Evolutionary conservation across 1,140 invertebrate species (phyloP), one percentile per base, ranked within the genome.

Genomic region (Drosophila littoralis): DNA sequence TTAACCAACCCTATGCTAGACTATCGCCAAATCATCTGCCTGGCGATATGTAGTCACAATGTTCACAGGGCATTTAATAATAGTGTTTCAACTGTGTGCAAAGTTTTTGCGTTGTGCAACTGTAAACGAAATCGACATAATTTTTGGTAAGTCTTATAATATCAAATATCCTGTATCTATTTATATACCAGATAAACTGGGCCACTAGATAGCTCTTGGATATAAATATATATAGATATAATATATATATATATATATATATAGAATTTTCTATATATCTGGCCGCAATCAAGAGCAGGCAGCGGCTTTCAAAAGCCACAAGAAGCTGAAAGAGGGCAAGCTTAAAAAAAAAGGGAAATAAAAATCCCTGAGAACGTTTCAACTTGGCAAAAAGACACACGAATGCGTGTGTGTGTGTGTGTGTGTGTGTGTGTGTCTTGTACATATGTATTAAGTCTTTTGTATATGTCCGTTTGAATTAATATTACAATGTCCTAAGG

Each of bases 401-500:
- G 50, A 46, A 9, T 6, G 12, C 13, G 15, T 48, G 17, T 5
- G 7, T 48, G 9, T 51, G 15, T 58, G 36, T 72, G 17, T 66
- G 42, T 65, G 45, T 50, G 17, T 51, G 42, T 45, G 45, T 74
- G 38, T 59, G 50, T 61, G 33, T 75, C 35, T 61, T 8, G 61
- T 52, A 69, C 66, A 66, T 51, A 46, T 75, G 40, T 65, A 66
- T 58, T 74, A 72, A 65, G 48, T 72, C 55, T 81, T 75, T 77
- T 88, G 60, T 89, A 58, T 60, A 89, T 88, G 83, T 88, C 83
- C 83, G 83, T 89, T 88, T 89, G 84, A 88, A 89, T 88, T 88
- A 88, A 88, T 88, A 88, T 89, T 83, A 88, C 84, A 84, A 84
- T 88, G 84, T 89, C 84, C 84, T 88, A 89, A 84, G 84, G 84